These are phyloP conservation scores for Smutsia temminckii DNA, from an alignment of 2,797 vertebrate genomes.

Conservation along the genomic window DNA sequence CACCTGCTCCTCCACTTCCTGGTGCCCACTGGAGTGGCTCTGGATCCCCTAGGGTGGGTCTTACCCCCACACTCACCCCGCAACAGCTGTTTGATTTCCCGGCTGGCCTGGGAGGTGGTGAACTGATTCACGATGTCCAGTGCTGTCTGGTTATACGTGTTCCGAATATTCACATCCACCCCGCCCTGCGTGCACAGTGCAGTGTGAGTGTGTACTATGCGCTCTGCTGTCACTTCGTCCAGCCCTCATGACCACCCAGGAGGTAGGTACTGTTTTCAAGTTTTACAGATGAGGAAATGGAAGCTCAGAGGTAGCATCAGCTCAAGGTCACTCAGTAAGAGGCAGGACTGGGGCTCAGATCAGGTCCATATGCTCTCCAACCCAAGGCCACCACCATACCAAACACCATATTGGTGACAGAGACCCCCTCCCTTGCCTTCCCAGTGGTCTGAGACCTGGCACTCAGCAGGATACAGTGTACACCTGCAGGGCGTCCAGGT, in stretches of 20 bases:
- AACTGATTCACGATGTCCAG: conserved; percentile 99
- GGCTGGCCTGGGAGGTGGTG: conserved; percentile 96
- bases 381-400: background rate
- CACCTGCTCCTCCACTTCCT: background rate
- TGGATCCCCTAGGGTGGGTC: background rate
- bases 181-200: conserved; percentile 81
- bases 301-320: background rate
- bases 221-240: background rate
- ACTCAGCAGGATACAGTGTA: rapidly evolving
- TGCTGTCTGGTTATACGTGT: conserved; percentile 97
- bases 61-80: conserved; percentile 87
- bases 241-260: background rate
- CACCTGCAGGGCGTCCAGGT: background rate
- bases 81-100: conserved; percentile 96
- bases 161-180: conserved; percentile 92
- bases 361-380: background rate
- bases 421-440: background rate
- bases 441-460: background rate
- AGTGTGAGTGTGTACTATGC: rapidly evolving
- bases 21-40: too few species aligned
- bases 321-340: background rate
- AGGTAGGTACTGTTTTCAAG: background rate
- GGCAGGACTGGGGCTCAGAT: background rate
- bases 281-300: background rate
- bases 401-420: too few species aligned